Conservation (phyloP, 2,888 invertebrate genomes). For the Zaprionus lineosus region DNA sequence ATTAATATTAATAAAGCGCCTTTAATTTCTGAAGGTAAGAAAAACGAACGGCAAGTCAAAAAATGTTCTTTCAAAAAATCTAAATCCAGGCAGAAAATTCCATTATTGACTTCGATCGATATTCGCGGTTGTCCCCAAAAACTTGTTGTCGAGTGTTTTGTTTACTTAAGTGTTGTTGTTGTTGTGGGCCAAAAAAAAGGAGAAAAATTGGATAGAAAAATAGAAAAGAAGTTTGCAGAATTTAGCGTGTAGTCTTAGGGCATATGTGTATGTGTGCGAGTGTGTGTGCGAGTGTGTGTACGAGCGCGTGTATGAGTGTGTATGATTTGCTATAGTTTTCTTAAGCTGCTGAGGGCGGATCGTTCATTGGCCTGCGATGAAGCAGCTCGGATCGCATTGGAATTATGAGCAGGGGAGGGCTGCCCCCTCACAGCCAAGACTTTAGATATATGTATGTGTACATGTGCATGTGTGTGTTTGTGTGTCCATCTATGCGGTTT, state of each 20-base stretch:
- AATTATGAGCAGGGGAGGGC: no score
- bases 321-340: conserved; percentile 17
- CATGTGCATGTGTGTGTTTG: conserved; percentile 5
- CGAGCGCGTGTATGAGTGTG: conserved; percentile 11
- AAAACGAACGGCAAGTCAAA: no score
- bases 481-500: conserved; percentile 51
- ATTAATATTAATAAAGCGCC: no score
- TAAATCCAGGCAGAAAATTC: no score
- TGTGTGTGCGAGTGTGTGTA: no score
- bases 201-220: conserved; percentile 1
- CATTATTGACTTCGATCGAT: no score
- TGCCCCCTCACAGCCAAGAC: no score
- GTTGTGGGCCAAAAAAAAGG: conserved; percentile 37
- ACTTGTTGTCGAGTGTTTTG: conserved; percentile 35
- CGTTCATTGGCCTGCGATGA: conserved; percentile 67
- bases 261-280: no score
- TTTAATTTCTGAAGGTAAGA: no score
- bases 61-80: no score
- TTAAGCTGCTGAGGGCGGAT: conserved; percentile 65
- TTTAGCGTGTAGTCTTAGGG: no score
- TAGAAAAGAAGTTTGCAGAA: conserved; percentile 39
- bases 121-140: neutral
- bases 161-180: conserved; percentile 50
- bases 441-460: neutral
- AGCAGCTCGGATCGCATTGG: conserved; percentile 35